Conservation (phyloP, 2,888 invertebrate species). For the Mimas tiliae region DNA sequence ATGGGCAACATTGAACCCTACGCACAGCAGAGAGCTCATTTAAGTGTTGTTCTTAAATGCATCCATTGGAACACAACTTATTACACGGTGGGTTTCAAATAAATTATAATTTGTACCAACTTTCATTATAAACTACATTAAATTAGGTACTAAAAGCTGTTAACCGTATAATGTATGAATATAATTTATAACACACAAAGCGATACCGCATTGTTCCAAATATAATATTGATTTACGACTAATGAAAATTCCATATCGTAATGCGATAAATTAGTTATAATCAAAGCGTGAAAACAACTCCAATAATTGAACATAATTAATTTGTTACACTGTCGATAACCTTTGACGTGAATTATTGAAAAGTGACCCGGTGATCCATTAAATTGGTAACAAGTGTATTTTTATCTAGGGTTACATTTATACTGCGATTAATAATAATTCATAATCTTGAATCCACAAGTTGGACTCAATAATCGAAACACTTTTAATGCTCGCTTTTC, state of each 20-base stretch:
- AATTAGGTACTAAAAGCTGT: no score
- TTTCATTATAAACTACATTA: no score
- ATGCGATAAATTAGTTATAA: conserved; percentile 1
- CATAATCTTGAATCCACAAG: no score
- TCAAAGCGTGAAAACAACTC: conserved; percentile 1
- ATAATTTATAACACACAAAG: background rate
- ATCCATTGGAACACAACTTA: no score
- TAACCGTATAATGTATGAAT: no score
- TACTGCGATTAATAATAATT: no score
- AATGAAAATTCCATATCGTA: conserved; percentile 1
- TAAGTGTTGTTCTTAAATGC: no score
- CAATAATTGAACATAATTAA: background rate
- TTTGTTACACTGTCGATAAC: conserved; percentile 8
- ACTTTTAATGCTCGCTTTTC: background rate
- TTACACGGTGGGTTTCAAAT: no score
- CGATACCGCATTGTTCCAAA: background rate
- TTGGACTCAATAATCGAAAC: background rate
- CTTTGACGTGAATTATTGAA: conserved; percentile 1
- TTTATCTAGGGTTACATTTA: background rate
- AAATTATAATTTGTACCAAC: no score
- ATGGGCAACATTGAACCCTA: no score
- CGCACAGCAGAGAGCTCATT: no score
- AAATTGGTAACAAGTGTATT: background rate
- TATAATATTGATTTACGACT: background rate
- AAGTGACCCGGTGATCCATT: conserved; percentile 13